A percentile compares a stretch with the other conserved stretches of the same genome.
phyloP scores from a whole-genome alignment of 2,797 vertebrate genomes.

The Rhinichthys osculus region DNA sequence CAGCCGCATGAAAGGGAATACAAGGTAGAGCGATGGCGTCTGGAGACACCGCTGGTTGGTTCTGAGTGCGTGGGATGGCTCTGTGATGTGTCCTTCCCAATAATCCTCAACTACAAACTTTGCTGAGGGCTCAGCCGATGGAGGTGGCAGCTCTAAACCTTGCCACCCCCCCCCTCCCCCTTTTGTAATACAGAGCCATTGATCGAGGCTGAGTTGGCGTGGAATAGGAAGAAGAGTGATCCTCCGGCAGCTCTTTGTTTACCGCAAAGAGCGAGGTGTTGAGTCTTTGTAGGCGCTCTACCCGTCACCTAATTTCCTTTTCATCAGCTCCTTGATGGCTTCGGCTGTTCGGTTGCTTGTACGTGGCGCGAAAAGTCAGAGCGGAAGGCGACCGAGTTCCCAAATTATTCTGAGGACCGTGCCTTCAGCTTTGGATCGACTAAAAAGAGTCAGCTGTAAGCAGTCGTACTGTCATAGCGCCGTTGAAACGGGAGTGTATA shows the following conservation, averaged over 20 bases:
- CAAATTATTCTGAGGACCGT: constrained; percentile 10
- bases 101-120: constrained; percentile 54
- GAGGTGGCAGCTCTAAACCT: constrained; percentile 34
- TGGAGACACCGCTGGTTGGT: constrained; percentile 46
- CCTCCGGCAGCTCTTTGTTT: not conserved
- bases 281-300: constrained; percentile 26
- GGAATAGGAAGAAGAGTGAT: constrained; percentile 21
- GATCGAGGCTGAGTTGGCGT: constrained; percentile 20
- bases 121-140: constrained; percentile 40
- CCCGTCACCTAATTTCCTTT: constrained; percentile 29
- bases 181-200: constrained; percentile 27
- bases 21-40: constrained; percentile 41
- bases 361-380: not conserved
- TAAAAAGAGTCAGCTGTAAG: constrained; percentile 40
- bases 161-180: not conserved
- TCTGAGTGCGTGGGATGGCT: constrained; percentile 39
- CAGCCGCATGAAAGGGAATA: constrained; percentile 53
- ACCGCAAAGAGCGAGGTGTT: constrained; percentile 14
- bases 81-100: constrained; percentile 57
- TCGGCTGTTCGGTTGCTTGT: constrained; percentile 2
- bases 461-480: constrained; percentile 32
- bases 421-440: constrained; percentile 21
- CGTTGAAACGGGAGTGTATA: constrained; percentile 33
- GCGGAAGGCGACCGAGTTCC: not conserved
- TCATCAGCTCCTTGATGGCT: not conserved